Percentiles rank a stretch among this genome's conserved stretches.
Evolutionary conservation across 1,140 invertebrate species (phyloP).

Genomic region (Thrips palmi): DNA sequence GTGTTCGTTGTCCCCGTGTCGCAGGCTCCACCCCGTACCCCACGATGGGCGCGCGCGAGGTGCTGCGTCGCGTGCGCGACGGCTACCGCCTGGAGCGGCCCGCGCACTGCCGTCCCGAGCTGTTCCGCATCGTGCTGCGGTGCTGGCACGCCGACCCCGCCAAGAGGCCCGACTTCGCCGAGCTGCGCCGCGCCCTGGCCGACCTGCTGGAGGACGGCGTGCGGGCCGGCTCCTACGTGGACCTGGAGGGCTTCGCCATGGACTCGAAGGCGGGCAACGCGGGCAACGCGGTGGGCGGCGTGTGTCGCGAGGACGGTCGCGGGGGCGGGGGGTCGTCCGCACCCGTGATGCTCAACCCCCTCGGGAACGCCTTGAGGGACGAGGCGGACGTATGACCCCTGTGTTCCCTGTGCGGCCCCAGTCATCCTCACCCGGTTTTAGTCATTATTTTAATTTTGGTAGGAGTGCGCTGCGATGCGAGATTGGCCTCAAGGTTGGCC

Average conservation of each 20-base stretch:
- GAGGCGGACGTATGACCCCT: too few relatives aligned
- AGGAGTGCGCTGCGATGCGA: too few relatives aligned
- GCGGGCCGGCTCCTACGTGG: constrained; percentile 51
- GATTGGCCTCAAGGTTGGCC: too few relatives aligned
- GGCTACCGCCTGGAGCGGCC: constrained; percentile 57
- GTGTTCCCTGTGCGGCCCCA: too few relatives aligned
- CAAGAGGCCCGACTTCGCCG: constrained; percentile 49
- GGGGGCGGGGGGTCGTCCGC: too few relatives aligned
- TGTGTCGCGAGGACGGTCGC: too few relatives aligned
- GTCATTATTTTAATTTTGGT: too few relatives aligned
- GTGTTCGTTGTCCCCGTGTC: constrained; percentile 9
- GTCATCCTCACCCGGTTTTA: too few relatives aligned
- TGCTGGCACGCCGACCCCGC: constrained; percentile 58
- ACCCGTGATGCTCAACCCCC: too few relatives aligned
- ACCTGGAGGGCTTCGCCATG: constrained; percentile 56
- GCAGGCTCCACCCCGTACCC: constrained; percentile 65
- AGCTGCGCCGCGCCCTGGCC: constrained; percentile 45
- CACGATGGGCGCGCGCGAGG: constrained; percentile 56
- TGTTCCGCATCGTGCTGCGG: constrained; percentile 52
- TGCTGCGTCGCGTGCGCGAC: constrained; percentile 51
- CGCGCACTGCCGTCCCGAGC: constrained; percentile 49
- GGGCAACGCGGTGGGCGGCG: too few relatives aligned
- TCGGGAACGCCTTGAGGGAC: too few relatives aligned
- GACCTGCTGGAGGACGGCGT: constrained; percentile 47
- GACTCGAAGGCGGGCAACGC: too few relatives aligned